Evolutionary conservation across 2,113 vertebrate species (phyloP).

Genomic region (Andinoacara biseriatus): DNA sequence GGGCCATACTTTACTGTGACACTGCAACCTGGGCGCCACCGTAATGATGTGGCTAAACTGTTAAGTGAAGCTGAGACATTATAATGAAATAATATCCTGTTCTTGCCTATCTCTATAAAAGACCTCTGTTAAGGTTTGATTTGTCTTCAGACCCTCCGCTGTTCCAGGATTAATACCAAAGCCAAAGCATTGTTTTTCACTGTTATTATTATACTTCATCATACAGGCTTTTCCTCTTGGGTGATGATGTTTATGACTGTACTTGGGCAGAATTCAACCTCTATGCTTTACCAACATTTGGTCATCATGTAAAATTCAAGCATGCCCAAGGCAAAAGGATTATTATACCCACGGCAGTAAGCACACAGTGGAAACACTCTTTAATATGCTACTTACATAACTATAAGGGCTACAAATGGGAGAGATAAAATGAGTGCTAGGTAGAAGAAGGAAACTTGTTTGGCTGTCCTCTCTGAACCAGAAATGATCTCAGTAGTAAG

Average conservation of each 20-base stretch:
- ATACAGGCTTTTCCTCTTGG: slow-evolving; percentile 46
- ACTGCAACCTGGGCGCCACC: slow-evolving; percentile 44
- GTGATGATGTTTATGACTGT: slow-evolving; percentile 60
- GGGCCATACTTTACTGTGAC: slow-evolving; percentile 56
- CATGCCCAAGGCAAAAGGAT: slow-evolving; percentile 45
- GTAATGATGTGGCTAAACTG: slow-evolving; percentile 67
- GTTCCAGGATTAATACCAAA: slow-evolving; percentile 37
- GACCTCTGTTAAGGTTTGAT: slow-evolving; percentile 55
- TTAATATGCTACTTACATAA: slow-evolving; percentile 44
- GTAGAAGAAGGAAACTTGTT: neutral
- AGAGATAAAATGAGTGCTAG: slow-evolving; percentile 46
- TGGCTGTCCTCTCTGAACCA: slow-evolving; percentile 24
- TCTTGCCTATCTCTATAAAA: slow-evolving; percentile 62
- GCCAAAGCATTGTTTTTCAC: slow-evolving; percentile 54
- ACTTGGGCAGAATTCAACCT: slow-evolving; percentile 32
- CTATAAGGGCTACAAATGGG: slow-evolving; percentile 47
- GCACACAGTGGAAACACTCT: slow-evolving; percentile 56
- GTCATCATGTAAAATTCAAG: slow-evolving; percentile 61
- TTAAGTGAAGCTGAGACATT: slow-evolving; percentile 55
- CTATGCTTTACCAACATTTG: slow-evolving; percentile 44
- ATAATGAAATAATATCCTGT: slow-evolving; percentile 67
- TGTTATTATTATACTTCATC: slow-evolving; percentile 56
- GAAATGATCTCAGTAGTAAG: slow-evolving; percentile 32
- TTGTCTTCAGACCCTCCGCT: slow-evolving; percentile 60
- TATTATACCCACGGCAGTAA: slow-evolving; percentile 52